These are phyloP conservation scores for Cephus cinctus DNA, from an alignment of 1,140 invertebrate genomes.

Conservation along the genomic window DNA sequence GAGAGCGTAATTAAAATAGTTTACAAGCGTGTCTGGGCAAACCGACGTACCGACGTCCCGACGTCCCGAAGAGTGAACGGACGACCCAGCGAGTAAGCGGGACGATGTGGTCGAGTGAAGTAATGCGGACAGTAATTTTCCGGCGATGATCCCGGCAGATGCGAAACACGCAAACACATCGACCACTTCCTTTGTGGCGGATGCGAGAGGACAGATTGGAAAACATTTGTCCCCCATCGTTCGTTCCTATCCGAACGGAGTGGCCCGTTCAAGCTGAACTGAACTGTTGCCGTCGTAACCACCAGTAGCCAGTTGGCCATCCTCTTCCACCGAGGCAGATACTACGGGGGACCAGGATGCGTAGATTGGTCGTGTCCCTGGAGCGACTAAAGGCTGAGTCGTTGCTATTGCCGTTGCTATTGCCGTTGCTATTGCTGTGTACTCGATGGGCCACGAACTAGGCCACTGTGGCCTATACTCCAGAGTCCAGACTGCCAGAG, in stretches of 20 bases:
- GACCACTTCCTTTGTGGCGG: constrained; percentile 37
- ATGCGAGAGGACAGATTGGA: constrained; percentile 39
- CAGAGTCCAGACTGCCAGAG: too few relatives aligned
- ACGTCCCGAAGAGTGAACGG: constrained; percentile 9
- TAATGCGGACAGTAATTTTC: constrained; percentile 22
- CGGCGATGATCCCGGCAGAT: constrained; percentile 7
- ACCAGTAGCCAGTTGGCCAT: too few relatives aligned
- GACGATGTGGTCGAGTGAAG: constrained; percentile 17
- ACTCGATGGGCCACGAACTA: too few relatives aligned
- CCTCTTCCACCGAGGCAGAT: too few relatives aligned
- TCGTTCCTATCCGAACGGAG: neutral
- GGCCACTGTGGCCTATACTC: too few relatives aligned
- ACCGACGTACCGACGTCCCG: constrained; percentile 18
- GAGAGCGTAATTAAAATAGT: constrained; percentile 50
- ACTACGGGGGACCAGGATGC: too few relatives aligned
- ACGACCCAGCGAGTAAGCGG: constrained; percentile 5
- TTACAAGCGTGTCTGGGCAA: constrained; percentile 29
- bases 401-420: too few relatives aligned
- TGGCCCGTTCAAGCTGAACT: too few relatives aligned
- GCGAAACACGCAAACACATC: constrained; percentile 40
- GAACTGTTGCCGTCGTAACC: too few relatives aligned
- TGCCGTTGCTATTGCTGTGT: too few relatives aligned
- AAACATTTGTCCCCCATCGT: constrained; percentile 36
- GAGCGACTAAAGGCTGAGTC: too few relatives aligned
- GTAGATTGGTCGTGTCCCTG: too few relatives aligned